These are phyloP conservation scores for Hipparchia sbordonii DNA, from an alignment of 2,888 invertebrate genomes.

Conservation along the genomic window DNA sequence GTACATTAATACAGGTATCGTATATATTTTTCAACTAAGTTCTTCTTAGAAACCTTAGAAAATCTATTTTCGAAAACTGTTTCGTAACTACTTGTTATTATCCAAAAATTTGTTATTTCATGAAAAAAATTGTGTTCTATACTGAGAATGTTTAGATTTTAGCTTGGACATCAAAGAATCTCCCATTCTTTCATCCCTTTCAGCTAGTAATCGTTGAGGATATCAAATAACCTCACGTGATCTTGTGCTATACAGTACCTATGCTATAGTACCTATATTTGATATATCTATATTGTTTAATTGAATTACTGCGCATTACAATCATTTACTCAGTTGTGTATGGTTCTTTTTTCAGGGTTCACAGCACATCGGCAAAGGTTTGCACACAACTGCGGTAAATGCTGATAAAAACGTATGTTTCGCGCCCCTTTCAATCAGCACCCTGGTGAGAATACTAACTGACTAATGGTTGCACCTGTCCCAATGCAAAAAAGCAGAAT, in stretches of 20 bases:
- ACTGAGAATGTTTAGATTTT: not conserved
- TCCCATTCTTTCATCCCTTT: not conserved
- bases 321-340: not conserved
- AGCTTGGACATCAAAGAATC: not conserved
- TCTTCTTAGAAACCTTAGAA: not conserved
- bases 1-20: constrained; percentile 70
- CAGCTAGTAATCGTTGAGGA: constrained; percentile 5
- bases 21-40: constrained; percentile 26
- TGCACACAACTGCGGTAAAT: constrained; percentile 74
- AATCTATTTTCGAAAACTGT: constrained; percentile 48
- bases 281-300: constrained; percentile 2
- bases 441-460: constrained; percentile 80
- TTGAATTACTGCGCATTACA: constrained; percentile 8
- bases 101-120: not conserved
- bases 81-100: constrained; percentile 64
- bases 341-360: constrained; percentile 59
- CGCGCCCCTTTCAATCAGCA: constrained; percentile 63
- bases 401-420: constrained; percentile 72
- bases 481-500: constrained; percentile 48
- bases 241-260: constrained; percentile 9
- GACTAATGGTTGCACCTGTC: constrained; percentile 59
- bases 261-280: constrained; percentile 1
- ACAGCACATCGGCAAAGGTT: constrained; percentile 66
- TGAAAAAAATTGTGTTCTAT: not conserved
- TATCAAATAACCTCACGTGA: constrained; percentile 48